Evolutionary conservation across 2,888 invertebrate species (phyloP), one percentile per base, ranked within the genome.

Genomic region (Amblyteles armatorius): DNA sequence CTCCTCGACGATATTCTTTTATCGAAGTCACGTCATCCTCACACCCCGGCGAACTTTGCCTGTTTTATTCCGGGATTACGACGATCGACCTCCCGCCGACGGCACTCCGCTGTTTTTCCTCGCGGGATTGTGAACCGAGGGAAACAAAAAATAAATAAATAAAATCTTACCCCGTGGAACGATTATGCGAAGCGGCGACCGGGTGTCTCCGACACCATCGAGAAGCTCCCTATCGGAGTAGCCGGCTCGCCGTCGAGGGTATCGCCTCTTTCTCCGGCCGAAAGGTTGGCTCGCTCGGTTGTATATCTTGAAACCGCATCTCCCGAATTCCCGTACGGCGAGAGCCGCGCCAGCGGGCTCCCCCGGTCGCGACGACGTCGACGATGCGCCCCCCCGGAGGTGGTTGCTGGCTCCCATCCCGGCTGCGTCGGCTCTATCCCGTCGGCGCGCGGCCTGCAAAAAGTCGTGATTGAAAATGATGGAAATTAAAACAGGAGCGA

Each of bases 381-480:
- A 57, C 63, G 83, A 68, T 48, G 78, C n/a, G 57, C 48, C 63
- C 69, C 29, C 44, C 4, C 57, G 33, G 33, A n/a, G 83, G 36
- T 22, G 68, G 63, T 80, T 82, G 19, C 79, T 85, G 85, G 85
- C 85, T 82, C 65, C 85, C 82, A 48, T 85, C 85, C 85, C 82
- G 85, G 44, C 82, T 77, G 50, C 84, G 63, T 52, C 63, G 69
- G 52, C 63, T 48, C 44, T 48, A 0, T 0, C 57, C 55, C 79
- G 50, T 55, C 74, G 52, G 74, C 72, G 73, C 57, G 67, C 83
- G 50, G 26, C n/a, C 72, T 79, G 88, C 87, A 90, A 91, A 90
- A 91, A 90, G 82, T 86, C 84, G 87, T 87, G 89, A 90, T 89
- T 88, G 89, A 89, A 48, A 90, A 90, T 90, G 90, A 89, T 88